Evolutionary conservation across 1,140 invertebrate species (phyloP).

Genomic region (Rhyzopertha dominica): DNA sequence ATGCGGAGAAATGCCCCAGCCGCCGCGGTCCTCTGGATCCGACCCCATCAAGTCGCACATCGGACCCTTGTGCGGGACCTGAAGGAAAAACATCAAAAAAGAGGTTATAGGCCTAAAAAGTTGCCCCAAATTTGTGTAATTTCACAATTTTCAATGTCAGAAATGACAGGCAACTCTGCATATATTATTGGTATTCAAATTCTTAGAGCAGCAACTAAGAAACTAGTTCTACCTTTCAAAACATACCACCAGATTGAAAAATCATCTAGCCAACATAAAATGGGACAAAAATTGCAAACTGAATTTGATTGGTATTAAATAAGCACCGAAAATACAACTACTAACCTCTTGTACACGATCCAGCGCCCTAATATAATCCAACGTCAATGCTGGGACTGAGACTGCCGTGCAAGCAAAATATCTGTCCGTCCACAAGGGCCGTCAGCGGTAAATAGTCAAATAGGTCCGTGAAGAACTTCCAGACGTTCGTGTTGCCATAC

Average conservation of each 20-base stretch:
- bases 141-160: background rate
- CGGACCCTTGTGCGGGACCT: slow-evolving; percentile 96
- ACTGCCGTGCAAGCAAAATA: slow-evolving; percentile 99
- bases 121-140: too few relatives aligned
- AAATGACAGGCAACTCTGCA: background rate
- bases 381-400: slow-evolving; percentile 97
- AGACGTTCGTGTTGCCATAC: slow-evolving; percentile 99
- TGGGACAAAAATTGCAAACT: too few relatives aligned
- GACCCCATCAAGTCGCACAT: slow-evolving; percentile 99
- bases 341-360: slow-evolving; percentile 92
- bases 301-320: too few relatives aligned
- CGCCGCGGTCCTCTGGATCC: slow-evolving; percentile 96
- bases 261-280: background rate
- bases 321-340: too few relatives aligned
- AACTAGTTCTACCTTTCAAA: too few relatives aligned
- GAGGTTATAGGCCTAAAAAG: too few relatives aligned
- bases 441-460: slow-evolving; percentile 99
- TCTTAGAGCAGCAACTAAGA: too few relatives aligned
- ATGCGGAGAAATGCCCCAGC: slow-evolving; percentile 99
- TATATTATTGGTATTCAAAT: background rate
- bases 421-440: slow-evolving; percentile 95
- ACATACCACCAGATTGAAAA: background rate
- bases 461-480: slow-evolving; percentile 99
- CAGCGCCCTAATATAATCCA: slow-evolving; percentile 97
- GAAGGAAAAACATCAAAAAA: too few relatives aligned